A percentile compares a stretch with the other conserved stretches of the same genome.
phyloP scores from a whole-genome alignment of 2,888 invertebrate genomes.

The Melieria crassipennis region DNA sequence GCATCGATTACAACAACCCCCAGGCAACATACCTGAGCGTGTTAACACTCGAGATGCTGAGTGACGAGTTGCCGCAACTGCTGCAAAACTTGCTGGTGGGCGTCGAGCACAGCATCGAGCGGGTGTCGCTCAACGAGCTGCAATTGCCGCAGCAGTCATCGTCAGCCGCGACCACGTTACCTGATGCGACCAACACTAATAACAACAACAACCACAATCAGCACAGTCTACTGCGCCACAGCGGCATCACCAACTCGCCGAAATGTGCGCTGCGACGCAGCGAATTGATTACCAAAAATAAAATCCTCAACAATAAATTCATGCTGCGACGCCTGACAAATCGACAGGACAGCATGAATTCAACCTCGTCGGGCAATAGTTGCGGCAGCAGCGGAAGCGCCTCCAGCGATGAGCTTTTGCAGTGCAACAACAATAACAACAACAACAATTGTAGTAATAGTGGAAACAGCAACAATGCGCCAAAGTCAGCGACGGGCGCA shows the following conservation, averaged over 20 bases:
- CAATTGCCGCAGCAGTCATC: slow-evolving; percentile 65
- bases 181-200: slow-evolving; percentile 34
- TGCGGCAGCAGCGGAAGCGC: slow-evolving; percentile 60
- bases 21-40: slow-evolving; percentile 55
- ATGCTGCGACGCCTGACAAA: slow-evolving; percentile 63
- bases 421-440: slow-evolving; percentile 38
- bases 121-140: slow-evolving; percentile 74
- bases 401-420: slow-evolving; percentile 54
- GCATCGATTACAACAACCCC: slow-evolving; percentile 59
- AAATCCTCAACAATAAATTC: slow-evolving; percentile 65
- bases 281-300: slow-evolving; percentile 66
- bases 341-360: slow-evolving; percentile 63
- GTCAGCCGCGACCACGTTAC: neutral
- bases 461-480: slow-evolving; percentile 5
- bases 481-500: slow-evolving; percentile 29
- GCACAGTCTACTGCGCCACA: slow-evolving; percentile 44
- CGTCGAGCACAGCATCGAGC: slow-evolving; percentile 75
- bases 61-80: slow-evolving; percentile 71
- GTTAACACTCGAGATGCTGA: slow-evolving; percentile 64
- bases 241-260: slow-evolving; percentile 63
- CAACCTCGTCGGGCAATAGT: slow-evolving; percentile 61
- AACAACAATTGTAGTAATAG: slow-evolving; percentile 37
- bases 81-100: slow-evolving; percentile 74
- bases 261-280: slow-evolving; percentile 65
- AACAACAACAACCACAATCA: slow-evolving; percentile 21